phyloP scores from a whole-genome alignment of 2,888 invertebrate genomes.

The Phania funesta region DNA sequence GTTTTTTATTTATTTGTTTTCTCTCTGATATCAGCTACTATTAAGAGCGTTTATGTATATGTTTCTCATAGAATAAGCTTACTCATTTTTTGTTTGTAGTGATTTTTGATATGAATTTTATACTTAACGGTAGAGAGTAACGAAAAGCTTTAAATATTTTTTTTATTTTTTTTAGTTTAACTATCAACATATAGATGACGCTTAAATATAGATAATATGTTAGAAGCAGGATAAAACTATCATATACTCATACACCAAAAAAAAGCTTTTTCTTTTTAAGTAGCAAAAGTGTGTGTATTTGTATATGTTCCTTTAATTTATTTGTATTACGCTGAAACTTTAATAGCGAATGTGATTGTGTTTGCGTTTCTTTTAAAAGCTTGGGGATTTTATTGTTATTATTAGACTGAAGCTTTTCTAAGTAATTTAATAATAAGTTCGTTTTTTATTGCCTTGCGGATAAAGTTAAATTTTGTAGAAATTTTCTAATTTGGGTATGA shows the following conservation, averaged over 20 bases:
- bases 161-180: conserved; percentile 35
- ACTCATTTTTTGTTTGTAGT: background rate
- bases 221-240: conserved; percentile 14
- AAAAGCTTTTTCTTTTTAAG: conserved; percentile 37
- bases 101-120: background rate
- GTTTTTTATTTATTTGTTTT: background rate
- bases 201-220: background rate
- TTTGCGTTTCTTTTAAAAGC: no score
- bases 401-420: no score
- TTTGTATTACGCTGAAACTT: no score
- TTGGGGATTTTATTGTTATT: no score
- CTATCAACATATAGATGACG: conserved; percentile 46
- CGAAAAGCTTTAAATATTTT: conserved; percentile 45
- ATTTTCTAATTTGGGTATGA: no score
- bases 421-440: no score
- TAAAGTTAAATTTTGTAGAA: no score
- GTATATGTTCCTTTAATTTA: no score
- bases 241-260: background rate
- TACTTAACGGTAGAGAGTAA: background rate
- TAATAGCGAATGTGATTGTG: no score
- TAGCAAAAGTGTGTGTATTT: no score
- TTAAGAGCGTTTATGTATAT: background rate
- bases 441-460: no score
- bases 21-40: background rate
- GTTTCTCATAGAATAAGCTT: conserved; percentile 16